Evolutionary conservation across 37 sponge, comb jelly and placozoan species (phyloP).

Genomic region (Beroe forskalii): DNA sequence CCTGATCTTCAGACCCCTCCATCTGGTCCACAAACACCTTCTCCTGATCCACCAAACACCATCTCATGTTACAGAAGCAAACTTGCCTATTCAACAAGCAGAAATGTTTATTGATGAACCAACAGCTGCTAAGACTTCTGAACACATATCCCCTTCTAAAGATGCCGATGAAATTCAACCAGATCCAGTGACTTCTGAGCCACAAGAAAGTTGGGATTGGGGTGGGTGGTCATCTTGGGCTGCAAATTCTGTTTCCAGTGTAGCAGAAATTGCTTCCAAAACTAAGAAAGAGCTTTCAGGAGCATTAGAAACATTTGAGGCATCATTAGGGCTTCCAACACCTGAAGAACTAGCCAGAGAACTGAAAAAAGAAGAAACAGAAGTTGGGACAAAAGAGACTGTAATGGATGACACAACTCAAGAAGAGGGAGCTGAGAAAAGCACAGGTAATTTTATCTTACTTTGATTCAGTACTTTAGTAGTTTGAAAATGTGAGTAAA

Average conservation of each 20-base stretch:
- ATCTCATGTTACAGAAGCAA: no score
- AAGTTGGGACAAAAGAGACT: no score
- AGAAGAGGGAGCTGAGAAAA: no score
- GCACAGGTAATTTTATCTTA: no score
- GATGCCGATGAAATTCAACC: background rate
- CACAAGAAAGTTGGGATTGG: conserved; percentile 16
- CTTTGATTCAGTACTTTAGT: no score
- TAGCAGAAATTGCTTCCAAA: conserved; percentile 10
- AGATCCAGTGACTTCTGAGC: background rate
- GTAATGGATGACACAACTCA: no score
- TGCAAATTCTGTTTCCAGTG: conserved; percentile 12
- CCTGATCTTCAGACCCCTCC: background rate
- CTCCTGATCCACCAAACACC: background rate
- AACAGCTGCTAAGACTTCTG: no score
- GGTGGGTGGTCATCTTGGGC: conserved; percentile 60
- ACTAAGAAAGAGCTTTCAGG: conserved; percentile 37
- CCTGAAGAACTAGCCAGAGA: conserved; percentile 54
- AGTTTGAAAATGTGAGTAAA: no score
- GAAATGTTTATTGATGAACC: no score
- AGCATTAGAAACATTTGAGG: conserved; percentile 59
- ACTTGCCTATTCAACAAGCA: no score
- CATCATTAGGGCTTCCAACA: conserved; percentile 26
- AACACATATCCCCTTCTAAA: no score
- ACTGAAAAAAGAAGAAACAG: background rate
- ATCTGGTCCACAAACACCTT: background rate